Conservation (phyloP, 2,797 vertebrate species). For the Urocyon cinereoargenteus region DNA sequence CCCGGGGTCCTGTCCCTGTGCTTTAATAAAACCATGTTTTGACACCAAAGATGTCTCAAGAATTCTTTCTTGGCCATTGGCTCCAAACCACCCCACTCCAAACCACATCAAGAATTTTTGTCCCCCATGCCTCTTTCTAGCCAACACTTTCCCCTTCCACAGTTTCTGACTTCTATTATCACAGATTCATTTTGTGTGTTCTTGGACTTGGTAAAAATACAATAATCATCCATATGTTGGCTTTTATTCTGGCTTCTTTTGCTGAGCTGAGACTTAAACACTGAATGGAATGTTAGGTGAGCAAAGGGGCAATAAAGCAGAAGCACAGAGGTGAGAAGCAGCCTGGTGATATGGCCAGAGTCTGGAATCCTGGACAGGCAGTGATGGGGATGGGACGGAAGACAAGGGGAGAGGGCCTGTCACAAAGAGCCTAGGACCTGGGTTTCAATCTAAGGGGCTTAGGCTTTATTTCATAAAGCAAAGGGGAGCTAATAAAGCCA, state of each 20-base stretch:
- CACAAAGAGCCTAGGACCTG: neutral
- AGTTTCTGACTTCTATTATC: neutral
- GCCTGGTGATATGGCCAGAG: neutral
- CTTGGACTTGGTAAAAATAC: neutral
- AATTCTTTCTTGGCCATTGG: neutral
- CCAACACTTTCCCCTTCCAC: neutral
- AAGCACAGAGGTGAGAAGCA: neutral
- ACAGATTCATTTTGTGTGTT: neutral
- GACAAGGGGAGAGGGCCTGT: neutral
- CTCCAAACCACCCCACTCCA: neutral
- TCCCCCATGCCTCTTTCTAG: neutral
- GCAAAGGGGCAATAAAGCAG: neutral
- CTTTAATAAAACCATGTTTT: neutral
- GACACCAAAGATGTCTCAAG: neutral
- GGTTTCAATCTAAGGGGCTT: neutral
- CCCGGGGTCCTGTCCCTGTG: neutral
- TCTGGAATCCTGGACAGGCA: fast-evolving
- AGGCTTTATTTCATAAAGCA: neutral
- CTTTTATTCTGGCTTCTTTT: neutral
- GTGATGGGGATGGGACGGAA: fast-evolving
- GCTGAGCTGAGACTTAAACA: neutral
- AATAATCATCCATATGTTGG: neutral
- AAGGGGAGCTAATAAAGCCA: neutral
- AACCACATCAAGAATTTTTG: neutral
- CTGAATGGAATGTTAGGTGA: neutral